Conservation (phyloP, 1,140 invertebrate species). For the Conus betulinus region DNA sequence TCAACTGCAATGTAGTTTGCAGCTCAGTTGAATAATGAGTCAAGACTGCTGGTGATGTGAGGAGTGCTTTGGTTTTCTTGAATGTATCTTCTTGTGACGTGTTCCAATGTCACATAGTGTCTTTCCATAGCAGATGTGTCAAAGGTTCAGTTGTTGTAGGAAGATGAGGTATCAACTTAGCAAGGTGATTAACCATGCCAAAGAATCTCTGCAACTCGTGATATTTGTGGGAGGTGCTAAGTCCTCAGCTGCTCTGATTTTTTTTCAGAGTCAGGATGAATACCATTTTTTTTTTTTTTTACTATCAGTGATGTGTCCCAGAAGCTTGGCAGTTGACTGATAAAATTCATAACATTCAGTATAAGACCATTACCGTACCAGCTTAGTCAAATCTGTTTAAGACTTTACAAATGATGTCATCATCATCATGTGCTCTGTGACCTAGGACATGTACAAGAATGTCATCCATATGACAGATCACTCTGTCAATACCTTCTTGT, state of each 20-base stretch:
- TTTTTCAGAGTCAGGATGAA: constrained; percentile 68
- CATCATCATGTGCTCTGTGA: constrained; percentile 47
- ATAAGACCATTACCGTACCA: constrained; percentile 51
- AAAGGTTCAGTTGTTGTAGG: neutral
- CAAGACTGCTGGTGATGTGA: constrained; percentile 43
- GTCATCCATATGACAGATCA: constrained; percentile 55
- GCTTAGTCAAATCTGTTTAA: constrained; percentile 50
- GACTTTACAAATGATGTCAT: constrained; percentile 42
- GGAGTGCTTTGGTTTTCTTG: constrained; percentile 39
- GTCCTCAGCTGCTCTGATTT: constrained; percentile 51
- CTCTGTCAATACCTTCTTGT: neutral
- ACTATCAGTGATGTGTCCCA: constrained; percentile 21
- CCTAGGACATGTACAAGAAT: constrained; percentile 53
- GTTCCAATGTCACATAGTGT: neutral
- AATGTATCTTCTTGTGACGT: constrained; percentile 18
- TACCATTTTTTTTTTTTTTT: too few relatives aligned
- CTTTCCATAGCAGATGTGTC: constrained; percentile 36
- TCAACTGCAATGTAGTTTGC: constrained; percentile 44
- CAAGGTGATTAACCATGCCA: constrained; percentile 42
- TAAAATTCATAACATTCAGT: constrained; percentile 45
- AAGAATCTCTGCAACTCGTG: constrained; percentile 20
- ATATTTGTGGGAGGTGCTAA: constrained; percentile 62
- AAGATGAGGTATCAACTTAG: constrained; percentile 22
- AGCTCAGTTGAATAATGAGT: constrained; percentile 41
- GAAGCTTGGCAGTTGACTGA: constrained; percentile 6